Conservation (phyloP, 2,113 vertebrate genomes). For the Thinocorus orbignyianus region DNA sequence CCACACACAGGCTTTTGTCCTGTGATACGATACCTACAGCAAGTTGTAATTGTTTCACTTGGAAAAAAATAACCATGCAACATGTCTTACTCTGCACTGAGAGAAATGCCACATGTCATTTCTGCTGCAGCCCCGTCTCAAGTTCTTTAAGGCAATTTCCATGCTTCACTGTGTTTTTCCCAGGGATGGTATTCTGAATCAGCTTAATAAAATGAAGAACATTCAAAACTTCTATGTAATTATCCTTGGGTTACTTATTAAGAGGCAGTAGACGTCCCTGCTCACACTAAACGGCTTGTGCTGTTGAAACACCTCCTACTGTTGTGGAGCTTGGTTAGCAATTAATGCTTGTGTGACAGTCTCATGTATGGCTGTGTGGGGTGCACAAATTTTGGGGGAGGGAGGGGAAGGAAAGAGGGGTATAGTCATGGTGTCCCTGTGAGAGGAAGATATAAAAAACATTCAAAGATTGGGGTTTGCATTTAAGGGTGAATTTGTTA, state of each 20-base stretch:
- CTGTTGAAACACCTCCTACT: neutral
- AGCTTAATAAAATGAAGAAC: slow-evolving; percentile 1
- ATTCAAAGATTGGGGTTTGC: neutral
- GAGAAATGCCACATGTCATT: slow-evolving; percentile 48
- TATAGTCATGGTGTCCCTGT: neutral
- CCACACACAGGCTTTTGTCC: neutral
- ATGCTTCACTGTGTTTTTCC: slow-evolving; percentile 38
- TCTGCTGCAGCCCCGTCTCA: slow-evolving; percentile 6
- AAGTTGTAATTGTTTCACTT: slow-evolving; percentile 27
- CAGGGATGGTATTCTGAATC: slow-evolving; percentile 16
- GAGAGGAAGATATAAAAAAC: neutral
- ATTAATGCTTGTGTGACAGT: neutral
- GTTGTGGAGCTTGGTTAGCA: neutral
- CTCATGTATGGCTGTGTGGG: neutral
- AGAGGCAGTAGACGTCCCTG: neutral
- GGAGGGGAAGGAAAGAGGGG: neutral
- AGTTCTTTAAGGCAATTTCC: slow-evolving; percentile 50
- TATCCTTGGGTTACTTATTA: neutral
- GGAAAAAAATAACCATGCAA: slow-evolving; percentile 16
- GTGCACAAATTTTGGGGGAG: neutral
- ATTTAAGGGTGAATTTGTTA: neutral
- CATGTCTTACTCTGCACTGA: neutral
- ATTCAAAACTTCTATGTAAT: neutral
- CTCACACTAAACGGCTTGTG: neutral
- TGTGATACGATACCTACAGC: slow-evolving; percentile 40